Evolutionary conservation across 1,140 invertebrate species (phyloP).

Genomic region (Metopolophium dirhodum): DNA sequence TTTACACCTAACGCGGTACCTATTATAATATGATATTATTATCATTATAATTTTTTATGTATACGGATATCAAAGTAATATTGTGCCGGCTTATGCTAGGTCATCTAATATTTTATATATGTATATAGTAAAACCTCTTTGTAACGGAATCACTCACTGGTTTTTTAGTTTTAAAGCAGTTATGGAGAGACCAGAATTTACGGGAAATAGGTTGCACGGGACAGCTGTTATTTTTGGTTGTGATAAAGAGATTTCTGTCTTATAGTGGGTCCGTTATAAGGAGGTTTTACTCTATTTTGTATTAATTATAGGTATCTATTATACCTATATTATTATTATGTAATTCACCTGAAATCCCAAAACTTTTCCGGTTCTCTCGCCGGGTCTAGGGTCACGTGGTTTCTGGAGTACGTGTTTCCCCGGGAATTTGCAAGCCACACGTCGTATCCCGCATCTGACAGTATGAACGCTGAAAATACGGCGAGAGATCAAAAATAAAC

Average conservation of each 20-base stretch:
- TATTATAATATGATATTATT: neutral
- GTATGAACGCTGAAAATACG: conserved; percentile 65
- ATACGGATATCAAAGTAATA: neutral
- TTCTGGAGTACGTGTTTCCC: conserved; percentile 71
- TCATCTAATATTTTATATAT: neutral
- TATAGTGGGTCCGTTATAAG: too few species aligned
- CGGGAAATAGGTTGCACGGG: too few species aligned
- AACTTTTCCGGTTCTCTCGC: conserved; percentile 62
- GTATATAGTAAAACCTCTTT: too few species aligned
- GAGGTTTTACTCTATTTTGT: too few species aligned
- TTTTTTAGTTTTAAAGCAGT: too few species aligned
- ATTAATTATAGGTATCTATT: too few species aligned
- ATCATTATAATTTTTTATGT: too few species aligned
- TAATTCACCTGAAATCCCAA: conserved; percentile 66
- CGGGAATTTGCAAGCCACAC: conserved; percentile 75
- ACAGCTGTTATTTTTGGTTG: too few species aligned
- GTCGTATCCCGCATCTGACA: conserved; percentile 72
- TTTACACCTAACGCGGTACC: neutral
- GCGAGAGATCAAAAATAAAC: neutral
- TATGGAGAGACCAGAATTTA: too few species aligned
- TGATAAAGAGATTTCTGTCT: too few species aligned
- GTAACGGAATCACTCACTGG: too few species aligned
- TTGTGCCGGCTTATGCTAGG: neutral
- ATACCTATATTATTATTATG: neutral
- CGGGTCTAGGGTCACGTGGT: conserved; percentile 62